Base-by-base conservation (phyloP, 1,140 invertebrate genomes). In the Doryteuthis pealeii region DNA sequence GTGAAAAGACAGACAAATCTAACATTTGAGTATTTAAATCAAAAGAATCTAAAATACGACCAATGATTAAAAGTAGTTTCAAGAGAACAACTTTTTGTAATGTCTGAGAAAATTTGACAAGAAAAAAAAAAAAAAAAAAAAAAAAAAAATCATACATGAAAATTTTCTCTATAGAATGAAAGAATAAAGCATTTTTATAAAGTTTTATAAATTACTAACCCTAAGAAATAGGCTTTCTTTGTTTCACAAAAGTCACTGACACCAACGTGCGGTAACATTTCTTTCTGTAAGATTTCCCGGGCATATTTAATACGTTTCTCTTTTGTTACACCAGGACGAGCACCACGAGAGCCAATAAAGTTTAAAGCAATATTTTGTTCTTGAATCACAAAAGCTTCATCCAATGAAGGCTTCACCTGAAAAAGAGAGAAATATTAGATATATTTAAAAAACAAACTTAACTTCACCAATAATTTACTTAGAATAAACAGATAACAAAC, bases 221-320 rank as follows among this genome's bases (percentile, higher is more conserved):
- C 96, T 43, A 99, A 90, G 83, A 98, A 99, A 84, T 98, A 99
- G 0, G 97, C 97, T 87, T 99, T 99, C 87, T 99, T 99, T 0
- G 97, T 99, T 90, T 99, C 98, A 90, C 97, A 99, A 88, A 98
- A 99, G 87, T 99, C 97, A 69, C 96, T 97, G 5, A 99, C 96
- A 80, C 97, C 97, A 76, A 99, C 96, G 89, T 99, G 98, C 15
- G 98, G 97, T 79, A 99, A 91, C 96, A 99, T 98, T 94, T 99
- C 97, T 84, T 99, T 99, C 85, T 99, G 97, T 74, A 99, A 89
- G 89, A 99, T 99, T 93, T 99, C 98, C 85, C 95, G 92, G 0
- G 98, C 97, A 89, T 99, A 99, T 89, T 99, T 99, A 35, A 99
- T 97, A 91, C 98, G 92, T 86, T 98, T 98, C 83, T 99, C 97